Base-by-base conservation (phyloP, 2,888 invertebrate genomes). In the Rhorus exstirpatorius region DNA sequence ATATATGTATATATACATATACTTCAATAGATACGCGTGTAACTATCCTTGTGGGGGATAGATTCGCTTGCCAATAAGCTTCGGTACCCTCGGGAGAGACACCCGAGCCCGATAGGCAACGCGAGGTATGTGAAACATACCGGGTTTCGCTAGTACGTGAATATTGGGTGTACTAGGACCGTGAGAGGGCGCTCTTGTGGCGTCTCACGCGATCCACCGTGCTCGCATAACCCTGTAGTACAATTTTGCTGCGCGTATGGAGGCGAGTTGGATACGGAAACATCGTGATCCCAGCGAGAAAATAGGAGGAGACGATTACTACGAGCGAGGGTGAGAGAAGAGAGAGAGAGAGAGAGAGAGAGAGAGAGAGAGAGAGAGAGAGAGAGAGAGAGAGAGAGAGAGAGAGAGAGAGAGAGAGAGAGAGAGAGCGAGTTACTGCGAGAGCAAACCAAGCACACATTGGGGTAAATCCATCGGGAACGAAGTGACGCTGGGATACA, bases 391-490 rank as follows among this genome's bases (percentile, higher is more conserved):
- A 19, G 35, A 38, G 35, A 60, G 21, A 14, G 53, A 63, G 41
- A 55, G 63, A 53, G 38, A 12, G 24, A 24, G 26, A 31, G 0
- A 65, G 49, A 19, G 35, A 51, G 46, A 35, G 31, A 24, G 6
- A 35, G 44, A 19, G 35, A 4, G 67, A 67, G n/a, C 12, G 51
- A 19, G 35, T 60, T 60, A 60, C 31, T 24, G 53, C 74, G 41
- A 55, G 63, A 53, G 38, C 55, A 38, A 51, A 46, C 44, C 49
- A 31, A 60, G 70, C 49, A 68, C 35, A 46, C 35, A 46, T 10
- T 14, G 75, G 76, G 55, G 38, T 58, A 58, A 76, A 81, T 71
- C 80, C 76, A 70, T 81, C 51, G 80, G 76, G 80, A 76, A 61
- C 31, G 46, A 71, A 81, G 71, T 76, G 80, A 80, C 65, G 70